Evolutionary conservation across 2,888 invertebrate genomes (phyloP), one percentile per base, ranked within the genome.

Genomic region (Lepas anatifera): DNA sequence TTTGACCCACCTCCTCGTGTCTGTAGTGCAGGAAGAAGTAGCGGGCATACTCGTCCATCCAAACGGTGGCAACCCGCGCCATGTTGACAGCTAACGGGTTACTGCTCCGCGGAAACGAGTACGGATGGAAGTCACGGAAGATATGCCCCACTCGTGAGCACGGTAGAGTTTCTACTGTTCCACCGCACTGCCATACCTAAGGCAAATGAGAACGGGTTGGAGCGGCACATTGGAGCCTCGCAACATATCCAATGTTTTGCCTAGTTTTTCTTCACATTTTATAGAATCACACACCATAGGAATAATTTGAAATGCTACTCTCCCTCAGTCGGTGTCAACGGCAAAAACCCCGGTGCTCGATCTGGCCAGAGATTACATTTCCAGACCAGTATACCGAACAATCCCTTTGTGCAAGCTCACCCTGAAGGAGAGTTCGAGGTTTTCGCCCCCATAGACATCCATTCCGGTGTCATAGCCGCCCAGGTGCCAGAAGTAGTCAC

Each of bases 371-470:
- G n/a, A n/a, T n/a, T n/a, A n/a, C n/a, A n/a, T n/a, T n/a, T n/a
- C n/a, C n/a, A n/a, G n/a, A n/a, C n/a, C n/a, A n/a, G n/a, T n/a
- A n/a, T n/a, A n/a, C n/a, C n/a, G n/a, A n/a, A n/a, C n/a, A n/a
- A n/a, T n/a, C n/a, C n/a, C n/a, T n/a, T n/a, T n/a, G n/a, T n/a
- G n/a, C n/a, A n/a, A n/a, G 78, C 83, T 81, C 81, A 93, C 94
- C 79, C 97, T 85, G 77, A 98, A 97, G 1, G 97, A 97, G 75
- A 98, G 89, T 81, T 98, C 98, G 35, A 99, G 84, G 81, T 99
- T 98, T 81, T 98, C 98, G 18, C 97, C 98, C 70, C 98, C 98
- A 98, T 98, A 98, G 58, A 96, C 87, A 76, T 98, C 92, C 96
- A 98, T 95, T 13, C 92, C 95, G 64, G 88, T 80, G 79, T 97